Evolutionary conservation across 2,797 vertebrate genomes (phyloP), one percentile per base, ranked within the genome.

Genomic region (Esox masquinongy): DNA sequence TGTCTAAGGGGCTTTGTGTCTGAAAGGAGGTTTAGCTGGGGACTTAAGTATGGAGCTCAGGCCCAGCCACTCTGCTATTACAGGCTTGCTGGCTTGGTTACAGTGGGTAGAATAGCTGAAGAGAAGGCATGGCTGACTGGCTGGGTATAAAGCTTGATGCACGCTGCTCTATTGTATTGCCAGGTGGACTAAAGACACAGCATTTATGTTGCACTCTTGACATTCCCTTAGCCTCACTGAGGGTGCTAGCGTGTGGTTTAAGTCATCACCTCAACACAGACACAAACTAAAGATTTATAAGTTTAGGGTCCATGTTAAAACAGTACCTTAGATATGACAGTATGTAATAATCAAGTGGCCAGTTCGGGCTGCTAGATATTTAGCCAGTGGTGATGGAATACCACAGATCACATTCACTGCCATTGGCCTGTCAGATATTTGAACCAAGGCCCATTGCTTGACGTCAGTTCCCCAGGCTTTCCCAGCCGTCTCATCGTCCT

Each of bases 311-410:
- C 12, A 12, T 14, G 19, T 59, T 3, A 61, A 24, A 24, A 61
- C 56, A 14, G 6, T 1, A 19, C 12, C 64, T 2, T 29, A 31
- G 31, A 31, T 17, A 9, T 1, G 63, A 34, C 15, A 4, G 39
- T 9, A 43, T 43, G 43, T 47, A 59, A 61, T 1, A 2, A 14
- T 61, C n/a, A 19, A 26, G 56, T 3, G 3, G 56, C 4, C 56
- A 24, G 56, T 12, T 31, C 29, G 76, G 73, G 80, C 51, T 53
- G 70, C 69, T 76, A 29, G 78, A 84, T 72, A 72, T 79, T 70
- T 71, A 49, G 59, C 71, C 79, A 74, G 81, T 77, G 84, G 84
- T 86, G 87, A 85, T 82, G 76, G 79, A 79, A 84, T 81, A 75
- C 49, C 72, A 36, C 39, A 66, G 71, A 70, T 70, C 73, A 73